Conservation (phyloP, 53 echinoderm and acorn worm genomes). For the Glandiceps talaboti region DNA sequence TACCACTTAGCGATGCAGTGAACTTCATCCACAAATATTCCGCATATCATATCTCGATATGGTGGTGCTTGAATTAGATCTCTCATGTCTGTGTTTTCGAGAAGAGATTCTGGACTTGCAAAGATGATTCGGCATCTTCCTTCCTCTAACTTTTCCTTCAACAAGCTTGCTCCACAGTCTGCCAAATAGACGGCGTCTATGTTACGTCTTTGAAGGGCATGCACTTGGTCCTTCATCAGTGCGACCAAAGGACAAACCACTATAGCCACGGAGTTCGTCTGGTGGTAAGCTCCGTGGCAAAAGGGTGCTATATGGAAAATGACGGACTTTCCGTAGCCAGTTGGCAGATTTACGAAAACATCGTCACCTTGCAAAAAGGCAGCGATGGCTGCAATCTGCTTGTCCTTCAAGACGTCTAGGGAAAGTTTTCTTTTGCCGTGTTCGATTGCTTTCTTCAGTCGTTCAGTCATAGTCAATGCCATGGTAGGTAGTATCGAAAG, state of each 20-base stretch:
- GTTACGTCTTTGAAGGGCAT: conserved; percentile 7
- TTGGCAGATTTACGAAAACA: too few species aligned
- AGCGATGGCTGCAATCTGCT: too few species aligned
- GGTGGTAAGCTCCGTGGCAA: too few species aligned
- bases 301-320: too few species aligned
- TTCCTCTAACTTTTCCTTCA: conserved; percentile 4
- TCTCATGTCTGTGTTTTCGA: conserved; percentile 4
- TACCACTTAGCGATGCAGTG: conserved; percentile 38
- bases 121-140: conserved; percentile 25
- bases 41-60: conserved; percentile 18
- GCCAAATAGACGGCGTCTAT: conserved; percentile 24
- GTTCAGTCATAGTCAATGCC: too few species aligned
- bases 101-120: conserved; percentile 23
- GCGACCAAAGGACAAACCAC: conserved; percentile 21
- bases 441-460: too few species aligned
- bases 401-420: too few species aligned
- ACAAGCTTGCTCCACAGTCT: neutral
- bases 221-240: conserved; percentile 21
- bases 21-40: conserved; percentile 41
- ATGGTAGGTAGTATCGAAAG: too few species aligned
- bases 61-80: conserved; percentile 9
- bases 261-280: conserved; percentile 9
- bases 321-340: too few species aligned
- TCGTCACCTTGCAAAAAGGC: too few species aligned
- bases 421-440: too few species aligned